A percentile compares a stretch with the other conserved stretches of the same genome.
Conservation (phyloP, 2,888 invertebrate species). For the Tanypteryx hageni region DNA sequence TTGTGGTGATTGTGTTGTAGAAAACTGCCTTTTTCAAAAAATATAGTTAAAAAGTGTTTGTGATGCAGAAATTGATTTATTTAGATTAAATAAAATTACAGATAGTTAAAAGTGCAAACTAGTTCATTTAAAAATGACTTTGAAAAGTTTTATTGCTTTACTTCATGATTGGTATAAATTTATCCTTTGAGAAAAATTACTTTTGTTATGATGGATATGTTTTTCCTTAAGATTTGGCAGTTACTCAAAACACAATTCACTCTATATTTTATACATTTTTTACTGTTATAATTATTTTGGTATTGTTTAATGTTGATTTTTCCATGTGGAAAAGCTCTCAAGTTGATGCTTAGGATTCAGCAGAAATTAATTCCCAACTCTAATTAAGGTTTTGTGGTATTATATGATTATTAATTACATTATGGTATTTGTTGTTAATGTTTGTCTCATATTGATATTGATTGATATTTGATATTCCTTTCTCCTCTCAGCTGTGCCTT, state of each 20-base stretch:
- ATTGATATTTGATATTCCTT: slow-evolving; percentile 47
- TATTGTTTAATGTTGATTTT: not conserved
- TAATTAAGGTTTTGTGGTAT: slow-evolving; percentile 18
- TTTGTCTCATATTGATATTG: slow-evolving; percentile 45
- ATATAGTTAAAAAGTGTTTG: not conserved
- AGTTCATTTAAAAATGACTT: not conserved
- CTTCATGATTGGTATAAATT: not conserved
- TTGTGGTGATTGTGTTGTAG: not conserved
- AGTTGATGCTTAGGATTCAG: slow-evolving; percentile 40
- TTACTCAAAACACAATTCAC: not conserved
- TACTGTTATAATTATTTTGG: not conserved
- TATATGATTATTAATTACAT: slow-evolving; percentile 34
- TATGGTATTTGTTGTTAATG: slow-evolving; percentile 45
- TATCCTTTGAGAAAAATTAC: not conserved
- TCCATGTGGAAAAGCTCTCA: slow-evolving; percentile 55
- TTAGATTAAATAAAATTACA: not conserved
- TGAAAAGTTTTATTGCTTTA: not conserved
- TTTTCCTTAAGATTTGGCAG: not conserved
- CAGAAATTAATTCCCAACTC: slow-evolving; percentile 33
- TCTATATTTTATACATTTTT: not conserved
- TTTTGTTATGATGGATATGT: no score
- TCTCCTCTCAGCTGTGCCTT: slow-evolving; percentile 61
- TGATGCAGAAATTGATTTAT: not conserved
- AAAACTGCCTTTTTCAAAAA: not conserved
- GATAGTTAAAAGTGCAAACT: not conserved